These are phyloP conservation scores for Corvus cornix DNA, from an alignment of 2,113 vertebrate species.

Conservation along the genomic window DNA sequence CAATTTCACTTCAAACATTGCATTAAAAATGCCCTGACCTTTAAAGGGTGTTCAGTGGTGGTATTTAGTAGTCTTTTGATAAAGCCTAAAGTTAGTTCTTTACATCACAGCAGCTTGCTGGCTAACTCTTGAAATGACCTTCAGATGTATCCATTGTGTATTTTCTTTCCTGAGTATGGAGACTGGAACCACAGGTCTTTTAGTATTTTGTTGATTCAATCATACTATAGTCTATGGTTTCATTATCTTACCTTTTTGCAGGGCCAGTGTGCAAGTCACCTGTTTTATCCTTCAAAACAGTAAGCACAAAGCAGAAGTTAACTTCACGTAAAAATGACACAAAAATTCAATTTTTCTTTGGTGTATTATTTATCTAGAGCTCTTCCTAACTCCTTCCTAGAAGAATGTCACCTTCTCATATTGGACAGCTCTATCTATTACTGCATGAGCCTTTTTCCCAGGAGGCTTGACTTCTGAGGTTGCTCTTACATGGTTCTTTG, in stretches of 20 bases:
- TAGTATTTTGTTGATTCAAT: not conserved
- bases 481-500: not conserved
- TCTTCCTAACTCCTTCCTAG: not conserved
- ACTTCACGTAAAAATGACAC: not conserved
- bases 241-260: not conserved
- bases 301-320: not conserved
- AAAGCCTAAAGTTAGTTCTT: not conserved
- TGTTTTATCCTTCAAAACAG: not conserved
- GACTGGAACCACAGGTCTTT: not conserved
- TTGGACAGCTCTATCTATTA: not conserved
- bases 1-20: not conserved
- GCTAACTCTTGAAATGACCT: not conserved
- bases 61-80: not conserved
- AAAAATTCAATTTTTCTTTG: not conserved
- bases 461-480: not conserved
- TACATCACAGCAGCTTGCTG: not conserved
- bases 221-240: not conserved
- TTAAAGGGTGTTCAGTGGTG: not conserved
- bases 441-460: not conserved
- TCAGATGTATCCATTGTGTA: not conserved
- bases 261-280: not conserved
- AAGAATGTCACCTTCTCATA: not conserved
- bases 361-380: not conserved
- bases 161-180: not conserved
- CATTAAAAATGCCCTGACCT: not conserved